Evolutionary conservation across 2,888 invertebrate genomes (phyloP).

Genomic region (Chesias legatella): DNA sequence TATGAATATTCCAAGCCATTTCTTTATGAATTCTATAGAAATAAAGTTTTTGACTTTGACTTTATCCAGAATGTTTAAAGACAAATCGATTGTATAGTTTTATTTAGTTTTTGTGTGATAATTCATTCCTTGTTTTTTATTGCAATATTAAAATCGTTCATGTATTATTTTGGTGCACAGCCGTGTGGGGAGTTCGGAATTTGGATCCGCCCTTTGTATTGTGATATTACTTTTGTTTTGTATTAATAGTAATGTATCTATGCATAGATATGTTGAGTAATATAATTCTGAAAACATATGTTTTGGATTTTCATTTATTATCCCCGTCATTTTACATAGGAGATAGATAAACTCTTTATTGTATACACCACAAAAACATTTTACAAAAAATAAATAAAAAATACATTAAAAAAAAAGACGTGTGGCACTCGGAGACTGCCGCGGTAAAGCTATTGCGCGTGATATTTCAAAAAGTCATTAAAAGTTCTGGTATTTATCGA

Average conservation of each 20-base stretch:
- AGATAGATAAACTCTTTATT: too few species aligned
- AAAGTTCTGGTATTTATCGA: too few species aligned
- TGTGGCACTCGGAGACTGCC: too few species aligned
- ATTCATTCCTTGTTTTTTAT: conserved; percentile 18
- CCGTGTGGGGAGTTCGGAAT: conserved; percentile 16
- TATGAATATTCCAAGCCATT: too few species aligned
- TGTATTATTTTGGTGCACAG: conserved; percentile 23
- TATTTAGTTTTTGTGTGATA: conserved; percentile 13
- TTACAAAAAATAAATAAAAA: too few species aligned
- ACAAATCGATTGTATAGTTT: conserved; percentile 9
- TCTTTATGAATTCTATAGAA: too few species aligned
- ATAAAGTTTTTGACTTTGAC: conserved; percentile 10
- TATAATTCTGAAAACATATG: conserved; percentile 19
- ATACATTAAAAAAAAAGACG: too few species aligned
- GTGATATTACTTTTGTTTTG: conserved; percentile 27
- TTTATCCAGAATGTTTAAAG: conserved; percentile 2
- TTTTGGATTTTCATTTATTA: background rate
- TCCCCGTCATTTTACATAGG: too few species aligned
- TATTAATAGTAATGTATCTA: conserved; percentile 21
- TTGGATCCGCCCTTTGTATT: conserved; percentile 17
- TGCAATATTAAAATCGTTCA: conserved; percentile 13
- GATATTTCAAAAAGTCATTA: too few species aligned
- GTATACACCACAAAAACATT: too few species aligned
- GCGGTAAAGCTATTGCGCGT: too few species aligned
- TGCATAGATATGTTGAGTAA: conserved; percentile 19